Base-by-base conservation (phyloP, 2,888 invertebrate genomes). In the Oxystoma pomonae region DNA sequence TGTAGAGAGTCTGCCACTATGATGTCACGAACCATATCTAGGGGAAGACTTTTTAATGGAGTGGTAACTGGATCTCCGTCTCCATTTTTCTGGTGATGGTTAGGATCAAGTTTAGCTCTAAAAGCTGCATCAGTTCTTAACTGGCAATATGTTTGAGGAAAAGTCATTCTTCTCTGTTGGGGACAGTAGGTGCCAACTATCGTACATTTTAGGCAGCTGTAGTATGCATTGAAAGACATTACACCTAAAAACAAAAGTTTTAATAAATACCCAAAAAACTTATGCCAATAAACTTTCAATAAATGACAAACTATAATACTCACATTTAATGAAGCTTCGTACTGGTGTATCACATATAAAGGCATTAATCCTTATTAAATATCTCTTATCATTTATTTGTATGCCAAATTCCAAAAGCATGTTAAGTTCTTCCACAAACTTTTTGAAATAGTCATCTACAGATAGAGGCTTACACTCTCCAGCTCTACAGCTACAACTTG, bases 21-120 rank as follows among this genome's bases (percentile, higher is more conserved):
- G 59, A 72, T 65, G 62, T 72, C 69, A 59, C 69, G 55, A 1
- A 73, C 61, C 68, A 73, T 69, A 65, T 73, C 65, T 55, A 72
- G 69, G 69, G 69, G 20, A 74, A 61, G 50, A 66, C 63, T 61
- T 59, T 49, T 55, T 69, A 61, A 20, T 68, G 70, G 35, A 12
- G 35, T 35, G 3, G 35, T 35, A 12, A 35, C 12, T 35, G 35
- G 35, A 3, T 35, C 35, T 35, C 35, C 35, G 12, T 35, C 35
- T 20, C 67, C 58, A 57, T 68, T 58, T 56, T 67, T 67, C 66
- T 69, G 68, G 58, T 71, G 71, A 63, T 71, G 67, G 67, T 70
- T 66, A 22, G 56, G 53, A 61, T 69, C 69, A 16, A 21, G 20
- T 64, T 67, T 62, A 16, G 55, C 61, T 51, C 71, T 63, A 63